Evolutionary conservation across 2,888 invertebrate genomes (phyloP).

Genomic region (Drosophila fulvimacula): DNA sequence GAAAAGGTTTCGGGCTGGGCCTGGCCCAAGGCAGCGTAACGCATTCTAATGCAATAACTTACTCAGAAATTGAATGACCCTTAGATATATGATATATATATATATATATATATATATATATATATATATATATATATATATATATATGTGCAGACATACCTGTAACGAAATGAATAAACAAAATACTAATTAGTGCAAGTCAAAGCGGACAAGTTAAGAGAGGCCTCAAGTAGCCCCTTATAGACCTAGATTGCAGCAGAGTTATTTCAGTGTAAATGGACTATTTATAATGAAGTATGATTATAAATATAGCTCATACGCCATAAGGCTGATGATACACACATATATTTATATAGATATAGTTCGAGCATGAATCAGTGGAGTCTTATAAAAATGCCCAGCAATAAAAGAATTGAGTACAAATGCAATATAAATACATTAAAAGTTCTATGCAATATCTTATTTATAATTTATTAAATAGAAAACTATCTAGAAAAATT

Average conservation of each 20-base stretch:
- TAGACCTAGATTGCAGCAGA: neutral
- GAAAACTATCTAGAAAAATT: no score
- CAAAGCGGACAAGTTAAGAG: no score
- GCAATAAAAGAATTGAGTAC: neutral
- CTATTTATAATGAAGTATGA: neutral
- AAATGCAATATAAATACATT: neutral
- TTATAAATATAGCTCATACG: neutral
- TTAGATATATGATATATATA: neutral
- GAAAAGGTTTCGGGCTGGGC: constrained; percentile 6
- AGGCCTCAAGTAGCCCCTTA: neutral
- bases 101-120: constrained; percentile 2
- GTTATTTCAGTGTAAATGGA: neutral
- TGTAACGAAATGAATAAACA: constrained; percentile 33
- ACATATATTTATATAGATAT: no score
- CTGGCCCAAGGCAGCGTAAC: constrained; percentile 26
- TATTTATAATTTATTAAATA: no score
- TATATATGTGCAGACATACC: constrained; percentile 46
- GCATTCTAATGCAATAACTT: constrained; percentile 55
- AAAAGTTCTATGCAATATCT: no score
- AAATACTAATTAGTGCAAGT: constrained; percentile 29
- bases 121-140: neutral
- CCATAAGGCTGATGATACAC: no score
- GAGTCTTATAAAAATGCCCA: neutral
- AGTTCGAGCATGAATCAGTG: neutral
- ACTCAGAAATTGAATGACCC: constrained; percentile 50